Base-by-base conservation (phyloP, 1,140 invertebrate genomes). In the Drosophila simulans region DNA sequence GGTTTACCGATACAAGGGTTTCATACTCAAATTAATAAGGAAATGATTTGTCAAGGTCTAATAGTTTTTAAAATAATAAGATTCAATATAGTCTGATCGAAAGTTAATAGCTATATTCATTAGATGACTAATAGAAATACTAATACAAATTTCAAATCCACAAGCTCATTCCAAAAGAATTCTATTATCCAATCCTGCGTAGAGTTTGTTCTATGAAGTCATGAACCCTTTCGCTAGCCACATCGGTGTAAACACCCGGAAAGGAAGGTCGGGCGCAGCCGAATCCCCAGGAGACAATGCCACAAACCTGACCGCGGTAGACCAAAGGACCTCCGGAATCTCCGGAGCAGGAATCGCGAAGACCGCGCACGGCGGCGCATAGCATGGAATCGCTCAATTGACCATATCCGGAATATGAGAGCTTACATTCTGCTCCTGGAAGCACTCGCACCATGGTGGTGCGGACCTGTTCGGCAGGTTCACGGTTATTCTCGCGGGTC, bases 221-320 rank as follows among this genome's bases (percentile, higher is more conserved):
- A 2, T 53, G 54, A 5, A 91, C 80, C 20, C 83, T 74, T 2
- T 11, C 12, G 54, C 86, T 91, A 20, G 95, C 95, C 1, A 97
- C 94, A 70, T 95, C 94, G 0, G 96, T 97, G 84, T 97, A 97
- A 0, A 97, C 96, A 12, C 97, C 96, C 3, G 96, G 96, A 88
- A 94, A 96, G 2, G 93, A 93, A 0, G 94, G 86, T 40, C 95
- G 92, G 0, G 94, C 96, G 86, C 96, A 97, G 7, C 91, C 91
- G 15, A 91, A 86, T 49, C 91, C 91, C 91, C 91, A 91, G 2
- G 95, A 96, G 0, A 96, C 94, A 51, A 96, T 93, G 37, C 96
- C 96, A 34, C 94, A 92, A 1, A 95, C 84, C 45, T 92, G 81
- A 2, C 92, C 92, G 13, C 93, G 85, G 35, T 92, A 86, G 0